Conservation (phyloP, 2,797 vertebrate species). For the Molossus molossus region DNA sequence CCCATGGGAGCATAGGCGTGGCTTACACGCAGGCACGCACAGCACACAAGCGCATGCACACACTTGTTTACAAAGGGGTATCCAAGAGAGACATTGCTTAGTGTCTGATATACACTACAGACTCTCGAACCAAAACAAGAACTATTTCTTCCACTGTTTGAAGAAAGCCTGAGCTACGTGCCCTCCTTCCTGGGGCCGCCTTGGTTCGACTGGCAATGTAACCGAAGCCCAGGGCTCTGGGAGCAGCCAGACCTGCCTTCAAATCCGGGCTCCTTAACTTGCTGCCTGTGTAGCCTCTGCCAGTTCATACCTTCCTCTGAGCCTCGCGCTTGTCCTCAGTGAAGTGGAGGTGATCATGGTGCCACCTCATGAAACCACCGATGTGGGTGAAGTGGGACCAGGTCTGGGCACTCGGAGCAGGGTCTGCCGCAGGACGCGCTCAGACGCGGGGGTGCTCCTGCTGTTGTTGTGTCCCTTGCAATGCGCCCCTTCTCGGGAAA, state of each 20-base stretch:
- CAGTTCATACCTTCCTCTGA: background rate
- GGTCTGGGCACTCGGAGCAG: fast-evolving
- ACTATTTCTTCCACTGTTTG: background rate
- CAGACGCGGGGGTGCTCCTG: fast-evolving
- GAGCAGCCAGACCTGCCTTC: background rate
- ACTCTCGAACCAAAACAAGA: background rate
- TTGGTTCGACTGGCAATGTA: background rate
- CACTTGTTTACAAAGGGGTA: background rate
- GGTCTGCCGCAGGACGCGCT: fast-evolving
- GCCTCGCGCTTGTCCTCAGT: background rate
- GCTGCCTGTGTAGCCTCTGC: background rate
- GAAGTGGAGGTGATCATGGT: background rate
- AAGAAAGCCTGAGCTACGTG: background rate
- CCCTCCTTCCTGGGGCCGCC: background rate
- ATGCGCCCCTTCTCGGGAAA: background rate
- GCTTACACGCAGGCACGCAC: background rate
- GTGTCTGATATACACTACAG: background rate
- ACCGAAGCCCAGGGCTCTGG: background rate
- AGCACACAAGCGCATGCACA: too few species aligned
- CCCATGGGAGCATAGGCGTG: fast-evolving
- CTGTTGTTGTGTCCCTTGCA: fast-evolving
- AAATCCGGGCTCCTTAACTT: background rate
- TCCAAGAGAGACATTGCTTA: background rate
- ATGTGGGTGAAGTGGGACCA: background rate
- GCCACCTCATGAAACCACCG: background rate